Percentiles rank a stretch among this genome's conserved stretches.
Evolutionary conservation across 2,797 vertebrate species (phyloP).

Genomic region (Pangasius sanitwongsei): DNA sequence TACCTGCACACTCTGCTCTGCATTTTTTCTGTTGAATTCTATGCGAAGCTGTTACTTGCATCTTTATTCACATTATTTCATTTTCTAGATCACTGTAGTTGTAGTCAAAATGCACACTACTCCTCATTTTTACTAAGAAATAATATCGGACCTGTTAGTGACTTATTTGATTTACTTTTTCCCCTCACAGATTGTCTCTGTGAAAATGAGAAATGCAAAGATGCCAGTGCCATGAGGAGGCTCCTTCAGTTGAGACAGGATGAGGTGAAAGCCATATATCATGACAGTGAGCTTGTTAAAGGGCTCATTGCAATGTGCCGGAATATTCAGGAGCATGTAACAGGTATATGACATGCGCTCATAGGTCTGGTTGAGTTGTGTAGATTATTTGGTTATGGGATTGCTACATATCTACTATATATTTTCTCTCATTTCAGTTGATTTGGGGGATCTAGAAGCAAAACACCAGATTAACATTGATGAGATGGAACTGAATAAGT

Average conservation of each 20-base stretch:
- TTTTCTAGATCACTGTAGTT: background rate
- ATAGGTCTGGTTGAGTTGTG: background rate
- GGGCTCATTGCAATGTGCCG: conserved; percentile 79
- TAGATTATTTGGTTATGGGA: background rate
- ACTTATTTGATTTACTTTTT: background rate
- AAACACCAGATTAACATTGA: conserved; percentile 68
- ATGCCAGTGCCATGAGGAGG: conserved; percentile 63
- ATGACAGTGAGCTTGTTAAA: conserved; percentile 73
- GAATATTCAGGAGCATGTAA: conserved; percentile 73
- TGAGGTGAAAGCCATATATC: conserved; percentile 71
- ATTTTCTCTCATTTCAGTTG: conserved; percentile 68
- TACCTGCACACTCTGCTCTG: background rate
- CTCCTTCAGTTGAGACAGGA: conserved; percentile 70
- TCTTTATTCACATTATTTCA: background rate
- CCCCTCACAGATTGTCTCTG: conserved; percentile 70
- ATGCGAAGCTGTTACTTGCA: background rate
- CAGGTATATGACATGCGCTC: conserved; percentile 72
- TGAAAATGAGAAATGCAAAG: conserved; percentile 63
- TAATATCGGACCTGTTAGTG: background rate
- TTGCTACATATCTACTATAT: background rate
- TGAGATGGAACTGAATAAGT: conserved; percentile 61
- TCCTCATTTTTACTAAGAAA: background rate
- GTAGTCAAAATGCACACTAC: background rate
- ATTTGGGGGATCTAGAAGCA: conserved; percentile 65
- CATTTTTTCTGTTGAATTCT: background rate